Base-by-base conservation (phyloP, 1,140 invertebrate species). In the Papilio polytes region DNA sequence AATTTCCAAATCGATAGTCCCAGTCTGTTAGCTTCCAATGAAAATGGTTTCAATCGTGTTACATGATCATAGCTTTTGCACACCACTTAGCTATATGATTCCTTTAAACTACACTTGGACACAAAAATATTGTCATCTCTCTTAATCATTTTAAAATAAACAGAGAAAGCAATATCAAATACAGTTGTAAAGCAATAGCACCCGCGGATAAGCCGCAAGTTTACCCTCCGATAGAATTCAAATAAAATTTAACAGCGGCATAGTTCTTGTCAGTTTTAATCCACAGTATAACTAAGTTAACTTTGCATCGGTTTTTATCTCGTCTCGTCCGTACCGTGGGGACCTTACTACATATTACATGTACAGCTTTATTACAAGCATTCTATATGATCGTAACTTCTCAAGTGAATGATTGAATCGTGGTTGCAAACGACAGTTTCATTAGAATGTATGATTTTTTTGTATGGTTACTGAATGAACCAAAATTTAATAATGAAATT, bases 231-330 rank as follows among this genome's bases (percentile, higher is more conserved):
- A 56, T 56, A 56, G 53, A 56, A 56, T 18, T 56, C 36, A 7
- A 8, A 48, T 48, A 48, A 48, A 48, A 48, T 48, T 48, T 48
- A 48, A 56, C 18, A 18, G n/a, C n/a, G 53, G 18, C 53, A 56
- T 56, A 56, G 53, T 56, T 56, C 53, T 56, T 56, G 53, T 56
- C 53, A 56, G 53, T 56, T 56, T 56, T 56, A 56, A 56, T 56
- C 53, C 53, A 8, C n/a, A 56, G 18, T 20, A n/a, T 8, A 20
- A 56, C n/a, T n/a, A n/a, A 56, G 53, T 56, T 56, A 56, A 15
- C 48, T 51, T 51, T 51, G 13, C 48, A 18, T 51, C 15, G 53
- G 53, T 56, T 56, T 56, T 56, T 56, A 56, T 56, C 53, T 56
- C 6, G 53, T 56, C 53, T 56, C 53, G 6, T 56, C 6, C 20